These are phyloP conservation scores for Drosophila orena DNA, from an alignment of 1,140 invertebrate genomes.

Conservation along the genomic window DNA sequence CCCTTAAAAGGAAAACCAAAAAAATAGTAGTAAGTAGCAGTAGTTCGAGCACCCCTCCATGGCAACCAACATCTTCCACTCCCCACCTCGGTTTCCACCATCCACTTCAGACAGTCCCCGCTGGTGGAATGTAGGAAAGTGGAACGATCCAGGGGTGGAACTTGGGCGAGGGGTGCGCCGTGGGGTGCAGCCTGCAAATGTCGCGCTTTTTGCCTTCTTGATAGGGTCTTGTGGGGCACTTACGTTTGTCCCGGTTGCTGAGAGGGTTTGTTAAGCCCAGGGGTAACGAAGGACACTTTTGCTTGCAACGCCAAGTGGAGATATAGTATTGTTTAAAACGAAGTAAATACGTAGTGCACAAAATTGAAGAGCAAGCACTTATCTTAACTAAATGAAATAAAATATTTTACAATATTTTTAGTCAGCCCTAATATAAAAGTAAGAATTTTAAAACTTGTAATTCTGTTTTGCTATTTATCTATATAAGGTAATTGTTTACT, in stretches of 20 bases:
- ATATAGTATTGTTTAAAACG: neutral
- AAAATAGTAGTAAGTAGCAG: constrained; percentile 42
- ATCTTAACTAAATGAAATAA: neutral
- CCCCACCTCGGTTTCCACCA: constrained; percentile 4
- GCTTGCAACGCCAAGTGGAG: neutral
- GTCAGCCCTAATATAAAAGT: no score
- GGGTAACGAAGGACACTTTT: neutral
- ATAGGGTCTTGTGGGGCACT: neutral
- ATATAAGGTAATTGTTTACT: no score
- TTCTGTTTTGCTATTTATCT: no score
- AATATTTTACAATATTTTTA: neutral
- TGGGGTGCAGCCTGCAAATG: constrained; percentile 47
- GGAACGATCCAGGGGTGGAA: constrained; percentile 54
- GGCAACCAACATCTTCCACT: constrained; percentile 14
- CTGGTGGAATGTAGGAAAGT: constrained; percentile 48
- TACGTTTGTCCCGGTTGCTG: neutral
- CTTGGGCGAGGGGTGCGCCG: neutral
- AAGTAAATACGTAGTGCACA: neutral
- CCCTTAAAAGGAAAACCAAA: constrained; percentile 64
- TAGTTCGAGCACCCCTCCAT: constrained; percentile 45
- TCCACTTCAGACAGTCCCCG: constrained; percentile 60
- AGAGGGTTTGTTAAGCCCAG: neutral
- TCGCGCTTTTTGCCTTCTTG: constrained; percentile 28
- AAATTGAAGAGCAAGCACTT: neutral
- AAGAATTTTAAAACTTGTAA: no score